Conservation (phyloP, 2,888 invertebrate genomes). For the Sceliomorpha sp. region DNA sequence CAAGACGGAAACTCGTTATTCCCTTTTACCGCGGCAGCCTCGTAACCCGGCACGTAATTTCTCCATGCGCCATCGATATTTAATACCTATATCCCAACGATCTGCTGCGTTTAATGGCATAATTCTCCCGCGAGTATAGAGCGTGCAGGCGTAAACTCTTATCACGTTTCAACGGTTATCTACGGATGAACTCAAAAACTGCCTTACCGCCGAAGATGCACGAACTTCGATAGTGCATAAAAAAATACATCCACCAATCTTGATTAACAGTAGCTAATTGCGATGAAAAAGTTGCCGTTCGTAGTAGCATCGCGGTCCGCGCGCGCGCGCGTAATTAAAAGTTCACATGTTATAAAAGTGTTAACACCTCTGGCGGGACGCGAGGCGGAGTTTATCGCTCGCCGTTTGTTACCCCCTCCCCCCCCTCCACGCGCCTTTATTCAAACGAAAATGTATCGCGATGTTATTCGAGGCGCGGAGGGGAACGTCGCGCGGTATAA, state of each 20-base stretch:
- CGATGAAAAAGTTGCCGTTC: conserved; percentile 5
- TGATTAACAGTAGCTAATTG: conserved; percentile 15
- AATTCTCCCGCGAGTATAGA: conserved; percentile 59
- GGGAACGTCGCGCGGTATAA: conserved; percentile 19
- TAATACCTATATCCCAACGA: conserved; percentile 65
- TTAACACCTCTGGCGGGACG: no score
- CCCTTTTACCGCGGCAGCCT: conserved; percentile 20
- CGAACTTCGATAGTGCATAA: conserved; percentile 36
- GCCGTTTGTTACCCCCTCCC: no score
- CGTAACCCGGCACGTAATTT: conserved; percentile 52
- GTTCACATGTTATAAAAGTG: no score
- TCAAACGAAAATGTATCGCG: conserved; percentile 4
- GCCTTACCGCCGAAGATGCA: conserved; percentile 39
- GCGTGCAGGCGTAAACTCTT: conserved; percentile 55
- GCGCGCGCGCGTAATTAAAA: no score
- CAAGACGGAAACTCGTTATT: conserved; percentile 29
- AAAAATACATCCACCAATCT: conserved; percentile 40
- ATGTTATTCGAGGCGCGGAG: conserved; percentile 43
- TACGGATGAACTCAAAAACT: conserved; percentile 40
- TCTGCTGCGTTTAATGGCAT: conserved; percentile 64
- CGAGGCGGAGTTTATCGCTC: no score
- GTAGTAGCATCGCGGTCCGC: no score
- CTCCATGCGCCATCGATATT: conserved; percentile 58
- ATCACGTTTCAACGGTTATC: conserved; percentile 54
- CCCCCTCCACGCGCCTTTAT: no score